These are phyloP conservation scores for Ectropis crepuscularia DNA, from an alignment of 2,888 invertebrate species.

Conservation along the genomic window DNA sequence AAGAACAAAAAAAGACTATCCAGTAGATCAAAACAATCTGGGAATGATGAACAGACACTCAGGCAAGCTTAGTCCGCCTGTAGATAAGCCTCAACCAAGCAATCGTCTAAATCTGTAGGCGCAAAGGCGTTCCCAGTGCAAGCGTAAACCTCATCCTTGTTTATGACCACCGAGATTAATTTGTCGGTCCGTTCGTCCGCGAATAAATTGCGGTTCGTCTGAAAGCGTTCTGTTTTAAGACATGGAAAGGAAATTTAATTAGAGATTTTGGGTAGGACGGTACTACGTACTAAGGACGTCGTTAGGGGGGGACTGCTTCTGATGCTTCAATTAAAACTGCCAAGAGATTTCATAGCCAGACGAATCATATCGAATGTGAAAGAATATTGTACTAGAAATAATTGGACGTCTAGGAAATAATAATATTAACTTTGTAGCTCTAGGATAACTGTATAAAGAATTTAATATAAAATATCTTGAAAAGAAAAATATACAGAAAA, in stretches of 20 bases:
- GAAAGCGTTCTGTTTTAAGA: constrained; percentile 49
- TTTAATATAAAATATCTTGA: no score
- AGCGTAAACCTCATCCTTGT: constrained; percentile 36
- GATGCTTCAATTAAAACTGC: neutral
- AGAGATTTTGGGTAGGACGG: constrained; percentile 45
- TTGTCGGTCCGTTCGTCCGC: constrained; percentile 52
- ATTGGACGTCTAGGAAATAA: no score
- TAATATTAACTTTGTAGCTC: no score
- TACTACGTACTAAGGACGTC: constrained; percentile 3
- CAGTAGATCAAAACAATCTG: no score
- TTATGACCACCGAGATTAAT: constrained; percentile 58
- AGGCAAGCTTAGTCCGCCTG: neutral
- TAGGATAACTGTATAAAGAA: no score
- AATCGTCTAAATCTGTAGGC: constrained; percentile 21
- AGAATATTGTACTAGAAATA: no score
- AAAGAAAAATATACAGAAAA: no score
- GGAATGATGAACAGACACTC: no score
- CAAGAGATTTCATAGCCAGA: no score
- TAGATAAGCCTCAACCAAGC: neutral
- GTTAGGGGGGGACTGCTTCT: neutral
- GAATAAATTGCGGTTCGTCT: constrained; percentile 56
- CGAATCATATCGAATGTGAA: no score
- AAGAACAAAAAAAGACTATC: no score
- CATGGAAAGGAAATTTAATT: constrained; percentile 53
- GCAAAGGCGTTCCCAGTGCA: constrained; percentile 34